Percentiles rank a stretch among this genome's conserved stretches.
Conservation (phyloP, 1,140 invertebrate species). For the Aricia agestis region DNA sequence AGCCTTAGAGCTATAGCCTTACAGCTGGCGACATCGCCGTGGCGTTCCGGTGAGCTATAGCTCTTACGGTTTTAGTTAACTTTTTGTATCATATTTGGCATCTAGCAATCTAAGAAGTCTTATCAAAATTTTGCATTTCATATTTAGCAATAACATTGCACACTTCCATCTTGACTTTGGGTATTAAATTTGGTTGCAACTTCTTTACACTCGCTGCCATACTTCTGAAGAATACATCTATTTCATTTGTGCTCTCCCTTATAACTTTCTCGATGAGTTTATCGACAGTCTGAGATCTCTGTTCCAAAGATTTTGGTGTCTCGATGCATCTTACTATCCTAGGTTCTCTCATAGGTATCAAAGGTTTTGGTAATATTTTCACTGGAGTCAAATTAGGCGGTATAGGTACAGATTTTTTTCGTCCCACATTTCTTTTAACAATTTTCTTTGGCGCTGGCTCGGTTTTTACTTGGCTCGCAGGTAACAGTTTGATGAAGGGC, state of each 20-base stretch:
- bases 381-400: constrained; percentile 56
- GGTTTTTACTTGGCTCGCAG: constrained; percentile 24
- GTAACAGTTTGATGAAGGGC: constrained; percentile 50
- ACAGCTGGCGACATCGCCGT: no score
- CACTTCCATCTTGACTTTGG: constrained; percentile 72
- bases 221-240: constrained; percentile 68
- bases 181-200: constrained; percentile 66
- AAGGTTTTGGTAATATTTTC: constrained; percentile 67
- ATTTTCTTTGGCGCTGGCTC: constrained; percentile 51
- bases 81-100: background rate
- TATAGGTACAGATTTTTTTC: constrained; percentile 54
- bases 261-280: constrained; percentile 65
- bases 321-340: constrained; percentile 58
- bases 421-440: constrained; percentile 45
- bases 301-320: constrained; percentile 52
- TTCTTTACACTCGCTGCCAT: constrained; percentile 72
- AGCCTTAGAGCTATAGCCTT: background rate
- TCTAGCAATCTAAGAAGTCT: constrained; percentile 26
- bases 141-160: constrained; percentile 72
- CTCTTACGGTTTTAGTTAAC: no score
- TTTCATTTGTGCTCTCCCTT: constrained; percentile 67
- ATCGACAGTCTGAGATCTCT: constrained; percentile 57
- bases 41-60: no score
- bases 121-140: constrained; percentile 70
- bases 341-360: constrained; percentile 48